Percentiles rank a stretch among this genome's conserved stretches.
phyloP scores from a whole-genome alignment of 2,113 vertebrate species.

The Ailuropoda melanoleuca region DNA sequence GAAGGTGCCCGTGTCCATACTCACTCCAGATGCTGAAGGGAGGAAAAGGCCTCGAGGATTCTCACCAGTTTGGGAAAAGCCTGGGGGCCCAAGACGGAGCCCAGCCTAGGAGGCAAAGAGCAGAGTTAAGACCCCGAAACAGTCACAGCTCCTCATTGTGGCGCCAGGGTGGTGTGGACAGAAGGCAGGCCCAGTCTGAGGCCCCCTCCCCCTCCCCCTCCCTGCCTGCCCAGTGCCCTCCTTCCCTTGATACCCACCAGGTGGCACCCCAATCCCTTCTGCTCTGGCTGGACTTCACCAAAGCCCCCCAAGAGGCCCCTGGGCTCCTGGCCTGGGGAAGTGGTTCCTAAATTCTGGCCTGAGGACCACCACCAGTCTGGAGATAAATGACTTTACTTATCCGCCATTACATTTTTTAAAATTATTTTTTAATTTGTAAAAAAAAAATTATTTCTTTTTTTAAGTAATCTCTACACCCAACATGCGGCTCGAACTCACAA shows the following conservation, averaged over 20 bases:
- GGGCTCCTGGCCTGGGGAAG: background rate
- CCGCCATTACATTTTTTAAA: background rate
- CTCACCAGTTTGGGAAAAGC: constrained; percentile 87
- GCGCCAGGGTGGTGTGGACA: background rate
- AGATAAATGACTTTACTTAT: background rate
- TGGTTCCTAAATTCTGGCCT: background rate
- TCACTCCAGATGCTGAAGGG: constrained; percentile 85
- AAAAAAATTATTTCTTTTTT: background rate
- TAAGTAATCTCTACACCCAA: background rate
- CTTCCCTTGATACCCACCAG: background rate
- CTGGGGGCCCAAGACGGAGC: constrained; percentile 84
- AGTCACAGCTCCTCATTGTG: fast-evolving
- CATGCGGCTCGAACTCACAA: background rate
- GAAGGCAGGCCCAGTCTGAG: background rate
- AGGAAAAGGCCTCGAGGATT: constrained; percentile 88
- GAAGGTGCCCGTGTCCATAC: constrained; percentile 47
- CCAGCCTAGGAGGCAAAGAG: constrained; percentile 83
- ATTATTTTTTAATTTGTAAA: background rate
- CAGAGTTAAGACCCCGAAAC: background rate
- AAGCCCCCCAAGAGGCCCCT: background rate
- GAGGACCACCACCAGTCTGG: background rate
- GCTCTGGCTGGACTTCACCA: background rate
- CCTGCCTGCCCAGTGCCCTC: too few species aligned
- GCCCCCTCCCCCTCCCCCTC: background rate
- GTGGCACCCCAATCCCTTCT: background rate